phyloP scores from a whole-genome alignment of 1,140 invertebrate species.

The Diprion similis region DNA sequence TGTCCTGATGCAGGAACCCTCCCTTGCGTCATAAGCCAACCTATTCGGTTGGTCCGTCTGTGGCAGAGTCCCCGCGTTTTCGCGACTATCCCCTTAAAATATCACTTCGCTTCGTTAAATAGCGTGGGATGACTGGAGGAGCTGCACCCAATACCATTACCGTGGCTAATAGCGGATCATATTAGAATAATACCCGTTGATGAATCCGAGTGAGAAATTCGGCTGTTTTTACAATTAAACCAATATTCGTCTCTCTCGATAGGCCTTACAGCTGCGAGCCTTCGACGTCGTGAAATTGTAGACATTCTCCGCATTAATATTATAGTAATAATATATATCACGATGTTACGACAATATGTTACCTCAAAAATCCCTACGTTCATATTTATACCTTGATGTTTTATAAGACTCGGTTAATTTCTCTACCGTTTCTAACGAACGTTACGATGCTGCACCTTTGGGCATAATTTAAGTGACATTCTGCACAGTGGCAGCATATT shows the following conservation, averaged over 20 bases:
- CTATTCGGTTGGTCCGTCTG: neutral
- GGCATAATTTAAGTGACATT: neutral
- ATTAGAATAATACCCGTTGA: slow-evolving; percentile 53
- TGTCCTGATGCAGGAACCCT: slow-evolving; percentile 41
- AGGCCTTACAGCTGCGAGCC: no score
- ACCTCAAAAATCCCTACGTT: no score
- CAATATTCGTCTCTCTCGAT: no score
- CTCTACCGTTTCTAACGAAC: no score
- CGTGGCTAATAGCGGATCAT: slow-evolving; percentile 43
- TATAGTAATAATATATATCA: no score
- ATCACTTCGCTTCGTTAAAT: slow-evolving; percentile 49
- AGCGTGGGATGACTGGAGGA: slow-evolving; percentile 37
- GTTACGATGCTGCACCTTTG: no score
- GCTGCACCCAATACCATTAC: slow-evolving; percentile 36
- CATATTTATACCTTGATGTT: neutral
- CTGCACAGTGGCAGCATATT: slow-evolving; percentile 30
- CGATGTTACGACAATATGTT: no score
- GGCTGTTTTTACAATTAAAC: no score
- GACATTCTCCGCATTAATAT: no score
- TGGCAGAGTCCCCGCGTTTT: no score
- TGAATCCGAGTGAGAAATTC: slow-evolving; percentile 39
- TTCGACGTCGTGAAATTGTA: no score
- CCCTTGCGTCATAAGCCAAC: neutral
- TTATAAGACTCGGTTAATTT: no score
- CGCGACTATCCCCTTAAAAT: slow-evolving; percentile 34